A percentile compares a stretch with the other conserved stretches of the same genome.
phyloP scores from a whole-genome alignment of 2,113 vertebrate genomes.

The Malaclemys terrapin region DNA sequence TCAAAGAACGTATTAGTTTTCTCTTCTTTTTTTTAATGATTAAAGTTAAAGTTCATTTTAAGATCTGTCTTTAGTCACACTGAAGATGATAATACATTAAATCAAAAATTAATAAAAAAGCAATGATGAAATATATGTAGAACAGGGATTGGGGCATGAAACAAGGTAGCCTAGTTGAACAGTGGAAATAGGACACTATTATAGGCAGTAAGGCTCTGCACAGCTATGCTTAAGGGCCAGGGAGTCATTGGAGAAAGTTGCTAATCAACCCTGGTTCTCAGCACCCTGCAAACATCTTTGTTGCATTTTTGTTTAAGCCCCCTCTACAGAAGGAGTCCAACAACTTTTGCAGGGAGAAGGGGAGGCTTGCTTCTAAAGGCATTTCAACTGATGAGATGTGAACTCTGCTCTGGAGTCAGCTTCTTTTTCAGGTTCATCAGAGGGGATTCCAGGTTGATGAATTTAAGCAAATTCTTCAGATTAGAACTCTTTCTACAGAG shows the following conservation, averaged over 20 bases:
- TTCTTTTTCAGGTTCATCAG: background rate
- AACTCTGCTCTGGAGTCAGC: background rate
- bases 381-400: background rate
- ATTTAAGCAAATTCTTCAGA: background rate
- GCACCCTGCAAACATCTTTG: background rate
- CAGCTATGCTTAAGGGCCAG: background rate
- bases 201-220: background rate
- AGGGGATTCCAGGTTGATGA: background rate
- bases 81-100: background rate
- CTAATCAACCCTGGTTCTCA: background rate
- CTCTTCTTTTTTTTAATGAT: no score
- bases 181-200: background rate
- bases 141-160: background rate
- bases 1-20: background rate
- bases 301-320: background rate
- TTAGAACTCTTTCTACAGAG: background rate
- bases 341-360: background rate
- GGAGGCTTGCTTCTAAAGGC: background rate
- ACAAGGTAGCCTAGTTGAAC: background rate
- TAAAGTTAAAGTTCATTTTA: no score
- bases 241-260: background rate
- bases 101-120: background rate
- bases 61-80: no score
- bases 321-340: background rate
- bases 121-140: background rate